A percentile compares a stretch with the other conserved stretches of the same genome.
Evolutionary conservation across 2,113 vertebrate species (phyloP).

Genomic region (Felis chaus): DNA sequence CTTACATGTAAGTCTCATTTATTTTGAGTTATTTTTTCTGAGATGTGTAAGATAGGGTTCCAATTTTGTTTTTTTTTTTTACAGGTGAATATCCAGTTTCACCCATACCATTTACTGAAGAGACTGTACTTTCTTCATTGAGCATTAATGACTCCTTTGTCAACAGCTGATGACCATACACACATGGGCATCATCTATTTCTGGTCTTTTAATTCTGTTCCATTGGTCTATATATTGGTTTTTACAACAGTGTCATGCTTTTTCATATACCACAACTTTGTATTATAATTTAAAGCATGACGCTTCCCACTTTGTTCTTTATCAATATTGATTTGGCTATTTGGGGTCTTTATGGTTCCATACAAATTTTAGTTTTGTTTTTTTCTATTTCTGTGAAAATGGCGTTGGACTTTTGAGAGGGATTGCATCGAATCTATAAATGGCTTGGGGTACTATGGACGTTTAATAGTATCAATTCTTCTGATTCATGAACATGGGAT

Average conservation of each 20-base stretch:
- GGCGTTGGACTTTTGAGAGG: background rate
- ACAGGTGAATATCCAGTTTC: background rate
- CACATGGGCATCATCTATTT: background rate
- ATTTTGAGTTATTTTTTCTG: background rate
- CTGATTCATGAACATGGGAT: background rate
- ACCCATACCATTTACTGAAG: background rate
- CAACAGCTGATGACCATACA: background rate
- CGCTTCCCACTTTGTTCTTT: background rate
- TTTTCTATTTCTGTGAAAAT: background rate
- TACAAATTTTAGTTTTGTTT: background rate
- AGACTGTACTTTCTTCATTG: background rate
- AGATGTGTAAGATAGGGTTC: background rate
- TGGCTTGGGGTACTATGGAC: background rate
- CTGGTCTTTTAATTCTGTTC: background rate
- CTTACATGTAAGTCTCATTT: background rate
- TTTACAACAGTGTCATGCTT: background rate
- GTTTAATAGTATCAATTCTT: background rate
- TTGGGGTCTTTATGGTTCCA: background rate
- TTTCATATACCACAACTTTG: background rate
- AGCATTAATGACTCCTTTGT: background rate
- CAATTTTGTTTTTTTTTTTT: background rate
- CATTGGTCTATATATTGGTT: background rate
- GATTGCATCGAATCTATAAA: background rate
- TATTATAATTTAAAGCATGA: background rate
- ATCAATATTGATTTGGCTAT: background rate